phyloP scores from a whole-genome alignment of 2,888 invertebrate species.

The Pandemis cinnamomeana region DNA sequence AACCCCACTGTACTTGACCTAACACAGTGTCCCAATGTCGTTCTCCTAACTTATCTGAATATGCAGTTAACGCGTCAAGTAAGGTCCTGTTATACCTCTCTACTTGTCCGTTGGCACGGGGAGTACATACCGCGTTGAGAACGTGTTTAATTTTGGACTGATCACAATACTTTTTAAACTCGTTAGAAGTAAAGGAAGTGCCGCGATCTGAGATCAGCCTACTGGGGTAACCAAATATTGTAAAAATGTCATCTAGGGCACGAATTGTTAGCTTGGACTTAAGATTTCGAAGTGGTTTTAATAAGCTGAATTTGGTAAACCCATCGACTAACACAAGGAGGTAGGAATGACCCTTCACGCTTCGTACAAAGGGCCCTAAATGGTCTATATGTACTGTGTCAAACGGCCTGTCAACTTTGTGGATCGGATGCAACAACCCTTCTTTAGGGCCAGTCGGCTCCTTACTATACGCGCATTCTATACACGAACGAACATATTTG shows the following conservation, averaged over 20 bases:
- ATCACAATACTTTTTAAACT: conserved; percentile 41
- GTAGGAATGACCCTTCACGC: too few relatives aligned
- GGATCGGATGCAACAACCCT: too few relatives aligned
- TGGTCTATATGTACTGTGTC: too few relatives aligned
- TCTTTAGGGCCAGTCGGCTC: background rate
- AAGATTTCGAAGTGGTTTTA: too few relatives aligned
- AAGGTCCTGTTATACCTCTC: background rate
- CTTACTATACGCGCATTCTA: conserved; percentile 36
- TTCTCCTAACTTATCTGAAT: conserved; percentile 21
- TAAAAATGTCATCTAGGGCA: too few relatives aligned
- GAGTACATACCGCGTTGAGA: conserved; percentile 14
- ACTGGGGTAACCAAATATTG: conserved; percentile 16
- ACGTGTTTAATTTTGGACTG: conserved; percentile 37
- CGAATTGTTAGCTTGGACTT: too few relatives aligned
- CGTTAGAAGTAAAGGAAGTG: conserved; percentile 35
- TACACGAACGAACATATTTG: conserved; percentile 34
- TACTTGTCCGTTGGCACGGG: background rate
- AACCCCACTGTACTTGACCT: conserved; percentile 37
- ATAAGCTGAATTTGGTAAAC: too few relatives aligned
- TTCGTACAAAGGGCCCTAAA: too few relatives aligned
- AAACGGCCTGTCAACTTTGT: too few relatives aligned
- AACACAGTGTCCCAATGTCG: conserved; percentile 33
- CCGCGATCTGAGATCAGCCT: conserved; percentile 42
- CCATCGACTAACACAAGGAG: too few relatives aligned
- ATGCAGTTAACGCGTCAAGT: background rate